These are phyloP conservation scores for Leptopilina syphax DNA, from an alignment of 2,888 invertebrate species.

Conservation along the genomic window DNA sequence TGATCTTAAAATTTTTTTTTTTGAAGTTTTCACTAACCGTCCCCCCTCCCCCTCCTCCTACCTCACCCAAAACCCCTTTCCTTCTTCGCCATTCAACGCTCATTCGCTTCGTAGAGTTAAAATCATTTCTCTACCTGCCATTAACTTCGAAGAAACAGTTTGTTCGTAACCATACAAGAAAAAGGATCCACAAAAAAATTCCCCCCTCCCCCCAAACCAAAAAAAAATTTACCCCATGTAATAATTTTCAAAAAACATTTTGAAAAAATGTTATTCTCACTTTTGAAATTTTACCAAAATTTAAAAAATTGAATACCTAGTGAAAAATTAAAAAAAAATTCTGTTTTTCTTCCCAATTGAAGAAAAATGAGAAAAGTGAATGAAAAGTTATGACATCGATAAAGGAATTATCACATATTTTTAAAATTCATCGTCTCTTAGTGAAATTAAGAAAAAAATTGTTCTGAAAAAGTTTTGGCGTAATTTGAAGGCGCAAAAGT, in stretches of 20 bases:
- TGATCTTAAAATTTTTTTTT: conserved; percentile 33
- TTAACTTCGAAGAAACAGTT: conserved; percentile 64
- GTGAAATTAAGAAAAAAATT: conserved; percentile 34
- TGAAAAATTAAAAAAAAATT: background rate
- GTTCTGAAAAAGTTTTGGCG: background rate
- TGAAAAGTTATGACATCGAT: conserved; percentile 27
- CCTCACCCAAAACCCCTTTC: background rate
- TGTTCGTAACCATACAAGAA: conserved; percentile 60
- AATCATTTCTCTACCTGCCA: conserved; percentile 68
- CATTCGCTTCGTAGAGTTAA: conserved; percentile 50
- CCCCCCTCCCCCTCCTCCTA: conserved; percentile 56
- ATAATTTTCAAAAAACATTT: background rate
- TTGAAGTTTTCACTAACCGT: conserved; percentile 62
- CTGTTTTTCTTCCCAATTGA: background rate
- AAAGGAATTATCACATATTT: conserved; percentile 13
- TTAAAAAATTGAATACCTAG: too few relatives aligned
- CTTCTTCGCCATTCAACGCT: too few relatives aligned
- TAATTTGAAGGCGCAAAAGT: background rate
- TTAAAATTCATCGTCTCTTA: conserved; percentile 18
- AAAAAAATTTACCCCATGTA: too few relatives aligned
- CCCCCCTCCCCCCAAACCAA: background rate
- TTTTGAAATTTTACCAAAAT: background rate
- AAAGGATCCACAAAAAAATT: conserved; percentile 47
- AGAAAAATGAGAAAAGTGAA: conserved; percentile 2
- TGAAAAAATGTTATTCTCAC: background rate